Evolutionary conservation across 2,113 vertebrate genomes (phyloP).

Genomic region (Sceloporus undulatus): DNA sequence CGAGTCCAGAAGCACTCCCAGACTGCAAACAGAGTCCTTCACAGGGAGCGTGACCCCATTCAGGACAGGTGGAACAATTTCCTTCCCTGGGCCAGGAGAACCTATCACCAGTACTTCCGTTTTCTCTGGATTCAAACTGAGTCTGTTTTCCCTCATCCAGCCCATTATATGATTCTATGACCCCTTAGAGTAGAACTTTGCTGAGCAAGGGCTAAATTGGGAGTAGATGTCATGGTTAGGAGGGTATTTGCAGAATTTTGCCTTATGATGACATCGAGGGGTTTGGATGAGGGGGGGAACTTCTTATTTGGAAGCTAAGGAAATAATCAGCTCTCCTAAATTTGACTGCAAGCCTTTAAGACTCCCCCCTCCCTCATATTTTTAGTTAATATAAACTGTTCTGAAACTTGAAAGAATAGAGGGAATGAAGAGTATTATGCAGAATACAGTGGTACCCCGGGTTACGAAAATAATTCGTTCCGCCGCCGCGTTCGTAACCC

Average conservation of each 20-base stretch:
- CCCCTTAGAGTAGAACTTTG: background rate
- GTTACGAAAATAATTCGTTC: too few relatives aligned
- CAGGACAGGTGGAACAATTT: too few relatives aligned
- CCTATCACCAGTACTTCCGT: too few relatives aligned
- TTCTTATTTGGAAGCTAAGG: background rate
- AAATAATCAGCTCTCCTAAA: background rate
- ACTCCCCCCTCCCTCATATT: background rate
- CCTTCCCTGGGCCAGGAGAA: too few relatives aligned
- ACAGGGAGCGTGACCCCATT: too few relatives aligned
- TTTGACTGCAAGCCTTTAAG: background rate
- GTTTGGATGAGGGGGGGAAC: background rate
- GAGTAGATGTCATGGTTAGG: background rate
- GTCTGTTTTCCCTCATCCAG: too few relatives aligned
- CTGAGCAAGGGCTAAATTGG: background rate
- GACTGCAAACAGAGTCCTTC: too few relatives aligned
- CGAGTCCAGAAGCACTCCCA: too few relatives aligned
- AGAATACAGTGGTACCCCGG: too few relatives aligned
- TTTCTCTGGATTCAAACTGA: too few relatives aligned
- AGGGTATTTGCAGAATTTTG: background rate
- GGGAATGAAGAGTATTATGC: background rate
- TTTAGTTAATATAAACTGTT: background rate
- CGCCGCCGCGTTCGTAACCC: too few relatives aligned
- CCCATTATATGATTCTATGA: background rate
- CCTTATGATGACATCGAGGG: background rate
- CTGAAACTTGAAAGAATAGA: background rate